Conservation (phyloP, 1,140 invertebrate species). For the Mya arenaria region DNA sequence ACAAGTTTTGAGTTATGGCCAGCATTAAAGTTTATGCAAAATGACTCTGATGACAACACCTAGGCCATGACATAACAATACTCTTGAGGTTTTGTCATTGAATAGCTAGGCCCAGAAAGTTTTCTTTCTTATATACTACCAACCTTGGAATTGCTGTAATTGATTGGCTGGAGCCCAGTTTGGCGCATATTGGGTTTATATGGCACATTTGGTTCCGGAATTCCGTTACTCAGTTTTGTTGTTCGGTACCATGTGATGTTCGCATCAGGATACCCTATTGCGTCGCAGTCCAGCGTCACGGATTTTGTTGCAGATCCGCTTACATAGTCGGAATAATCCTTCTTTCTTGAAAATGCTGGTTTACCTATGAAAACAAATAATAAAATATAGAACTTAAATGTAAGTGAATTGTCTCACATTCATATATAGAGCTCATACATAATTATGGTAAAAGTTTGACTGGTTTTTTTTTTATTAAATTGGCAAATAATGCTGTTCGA, state of each 20-base stretch:
- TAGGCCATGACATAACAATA: not conserved
- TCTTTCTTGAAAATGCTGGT: conserved; percentile 8
- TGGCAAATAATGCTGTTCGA: not conserved
- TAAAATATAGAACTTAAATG: not conserved
- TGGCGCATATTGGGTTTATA: not conserved
- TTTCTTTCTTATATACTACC: not conserved
- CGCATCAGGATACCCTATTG: conserved; percentile 4
- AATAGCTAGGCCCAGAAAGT: not conserved
- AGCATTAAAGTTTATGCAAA: no score
- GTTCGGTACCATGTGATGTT: conserved; percentile 33
- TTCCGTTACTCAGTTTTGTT: not conserved
- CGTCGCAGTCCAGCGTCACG: conserved; percentile 31
- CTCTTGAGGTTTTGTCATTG: not conserved
- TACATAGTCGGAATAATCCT: not conserved
- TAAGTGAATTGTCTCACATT: not conserved
- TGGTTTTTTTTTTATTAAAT: not conserved
- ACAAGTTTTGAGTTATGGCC: no score
- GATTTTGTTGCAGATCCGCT: not conserved
- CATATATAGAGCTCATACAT: not conserved
- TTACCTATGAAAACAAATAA: not conserved
- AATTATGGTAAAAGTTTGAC: not conserved
- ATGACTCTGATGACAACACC: no score
- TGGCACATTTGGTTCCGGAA: not conserved
- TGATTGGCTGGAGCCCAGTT: not conserved
- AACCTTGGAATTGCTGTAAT: not conserved